Percentiles rank a stretch among this genome's conserved stretches.
phyloP scores from a whole-genome alignment of 35 echinoderm and acorn worm genomes.

The Stichopus chloronotus region DNA sequence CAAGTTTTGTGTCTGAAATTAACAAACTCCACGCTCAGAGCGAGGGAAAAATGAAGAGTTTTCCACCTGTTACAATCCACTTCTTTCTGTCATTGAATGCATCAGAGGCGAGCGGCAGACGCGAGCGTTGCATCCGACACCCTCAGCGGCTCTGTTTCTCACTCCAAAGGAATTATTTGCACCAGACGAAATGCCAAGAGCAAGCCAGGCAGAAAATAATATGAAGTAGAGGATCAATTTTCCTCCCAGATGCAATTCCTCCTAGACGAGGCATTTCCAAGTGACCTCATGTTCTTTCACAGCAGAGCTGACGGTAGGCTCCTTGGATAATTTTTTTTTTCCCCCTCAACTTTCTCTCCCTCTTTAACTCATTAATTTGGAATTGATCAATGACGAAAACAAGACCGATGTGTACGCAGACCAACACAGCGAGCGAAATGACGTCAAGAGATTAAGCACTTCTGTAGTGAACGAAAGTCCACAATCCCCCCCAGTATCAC shows the following conservation, averaged over 20 bases:
- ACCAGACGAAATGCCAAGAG: constrained; percentile 43
- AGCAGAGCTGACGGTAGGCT: neutral
- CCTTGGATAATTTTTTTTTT: constrained; percentile 35
- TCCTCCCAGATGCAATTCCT: constrained; percentile 47
- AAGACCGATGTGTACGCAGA: neutral
- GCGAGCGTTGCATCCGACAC: neutral
- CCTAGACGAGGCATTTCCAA: constrained; percentile 43
- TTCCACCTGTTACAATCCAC: constrained; percentile 49
- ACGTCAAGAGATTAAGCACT: constrained; percentile 10
- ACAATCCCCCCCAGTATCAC: neutral
- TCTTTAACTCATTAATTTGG: constrained; percentile 12
- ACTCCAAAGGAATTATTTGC: constrained; percentile 21
- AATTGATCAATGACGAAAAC: constrained; percentile 34
- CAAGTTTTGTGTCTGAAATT: too few species aligned
- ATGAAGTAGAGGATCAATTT: constrained; percentile 44
- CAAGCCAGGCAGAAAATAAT: constrained; percentile 49
- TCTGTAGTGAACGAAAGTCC: neutral
- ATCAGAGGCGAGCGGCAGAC: neutral
- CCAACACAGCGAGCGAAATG: neutral
- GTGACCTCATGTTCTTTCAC: constrained; percentile 47
- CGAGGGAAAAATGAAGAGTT: neutral
- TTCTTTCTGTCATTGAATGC: neutral
- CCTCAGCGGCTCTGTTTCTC: neutral
- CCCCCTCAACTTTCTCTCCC: too few species aligned
- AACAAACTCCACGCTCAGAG: neutral